Base-by-base conservation (phyloP, 2,888 invertebrate genomes). In the Bhutanitis thaidina region DNA sequence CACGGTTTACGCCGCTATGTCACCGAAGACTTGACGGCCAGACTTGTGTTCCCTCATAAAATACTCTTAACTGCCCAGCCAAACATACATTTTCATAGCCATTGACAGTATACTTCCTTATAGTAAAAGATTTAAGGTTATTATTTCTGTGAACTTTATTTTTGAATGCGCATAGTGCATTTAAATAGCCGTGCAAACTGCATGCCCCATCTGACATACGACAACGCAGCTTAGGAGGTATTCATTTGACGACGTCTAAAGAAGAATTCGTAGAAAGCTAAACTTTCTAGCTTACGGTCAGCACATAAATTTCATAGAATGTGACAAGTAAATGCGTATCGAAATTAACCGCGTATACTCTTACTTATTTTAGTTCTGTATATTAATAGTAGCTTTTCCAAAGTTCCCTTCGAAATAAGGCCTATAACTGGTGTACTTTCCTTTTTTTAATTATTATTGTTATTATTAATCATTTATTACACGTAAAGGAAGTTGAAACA, bases 21-120 rank as follows among this genome's bases (percentile, higher is more conserved):
- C 84, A 77, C 79, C 67, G 70, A 41, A 69, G 65, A 69, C 79
- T 77, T 78, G 84, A 80, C 71, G 77, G 77, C 68, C 69, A 67
- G 67, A 57, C 71, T 65, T 65, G 70, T 67, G 67, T 69, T 71
- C 70, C 70, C 78, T 79, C 84, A 75, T 83, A 84, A 84, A 84
- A 76, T 63, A 69, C 68, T 67, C 67, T 62, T 69, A 69, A 66
- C 63, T 61, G 63, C 62, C 73, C 72, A 71, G 71, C 66, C 55
- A 61, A 57, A 51, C 52, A 44, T 52, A 56, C 44, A 40, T 40
- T 35, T 52, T 52, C 37, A 54, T 53, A 25, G 20, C 40, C 32
- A 30, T 35, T 8, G 14, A 13, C 36, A 53, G 56, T 54, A 44
- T 57, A 53, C 60, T 52, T 56, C 64, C 61, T 64, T 65, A 64